Evolutionary conservation across 2,113 vertebrate genomes (phyloP), one percentile per base, ranked within the genome.

Genomic region (Garra rufa): DNA sequence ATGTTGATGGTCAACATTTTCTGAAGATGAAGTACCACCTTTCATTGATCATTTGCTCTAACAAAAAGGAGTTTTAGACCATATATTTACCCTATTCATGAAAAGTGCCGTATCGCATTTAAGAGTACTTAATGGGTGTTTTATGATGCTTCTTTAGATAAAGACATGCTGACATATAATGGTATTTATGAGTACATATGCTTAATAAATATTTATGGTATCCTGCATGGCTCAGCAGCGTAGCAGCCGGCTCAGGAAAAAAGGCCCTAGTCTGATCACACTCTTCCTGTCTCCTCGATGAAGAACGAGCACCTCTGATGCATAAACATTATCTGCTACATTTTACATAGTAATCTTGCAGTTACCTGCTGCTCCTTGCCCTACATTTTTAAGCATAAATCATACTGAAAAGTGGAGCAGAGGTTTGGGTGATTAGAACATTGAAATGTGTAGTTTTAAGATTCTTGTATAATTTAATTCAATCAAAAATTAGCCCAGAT

Each of bases 181-280:
- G n/a, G 7, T 38, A 41, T 59, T 43, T 78, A 61, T 24, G 11
- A 44, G n/a, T 61, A 17, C 55, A 78, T 26, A 26, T 78, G 38
- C 55, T 43, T 28, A 59, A 78, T 61, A 61, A 78, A 61, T 61
- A 78, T 78, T 28, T 24, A 78, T 44, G 34, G 8, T 43, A 78
- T 17, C 13, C 34, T 78, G 55, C 38, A 41, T 59, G 21, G 76
- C 4, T 78, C 76, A 78, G 55, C 38, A 55, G 11, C 6, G 9
- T 21, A 21, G 19, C 19, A 15, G 52, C 9, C 61, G 14, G 26
- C 26, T 65, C n/a, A 46, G 19, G n/a, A 10, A 55, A n/a, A 76
- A 15, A 55, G 28, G 24, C 71, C 17, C 26, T 52, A 50, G 55
- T 43, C 8, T 61, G 76, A 61, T 10, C 34, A 59, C n/a, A 78